Percentiles rank a stretch among this genome's conserved stretches.
phyloP scores from a whole-genome alignment of 1,140 invertebrate genomes.

The Brachionus manjavacas region DNA sequence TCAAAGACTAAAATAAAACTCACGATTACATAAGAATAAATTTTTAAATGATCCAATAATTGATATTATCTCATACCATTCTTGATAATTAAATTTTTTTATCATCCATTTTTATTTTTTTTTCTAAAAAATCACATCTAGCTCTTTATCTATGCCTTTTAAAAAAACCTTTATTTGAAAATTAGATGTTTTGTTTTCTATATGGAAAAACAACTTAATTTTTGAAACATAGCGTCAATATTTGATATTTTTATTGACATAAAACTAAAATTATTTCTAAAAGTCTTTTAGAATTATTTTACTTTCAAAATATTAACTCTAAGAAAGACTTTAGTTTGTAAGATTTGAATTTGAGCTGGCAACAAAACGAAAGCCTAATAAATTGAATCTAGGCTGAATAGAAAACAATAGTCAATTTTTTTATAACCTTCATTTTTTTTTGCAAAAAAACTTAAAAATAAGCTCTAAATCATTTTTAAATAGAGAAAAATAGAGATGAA shows the following conservation, averaged over 20 bases:
- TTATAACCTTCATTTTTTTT: too few species aligned
- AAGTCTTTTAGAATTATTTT: neutral
- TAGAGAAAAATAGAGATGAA: too few species aligned
- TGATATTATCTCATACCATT: neutral
- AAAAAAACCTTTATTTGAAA: neutral
- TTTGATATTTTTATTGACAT: neutral
- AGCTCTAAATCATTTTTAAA: too few species aligned
- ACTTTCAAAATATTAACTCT: neutral
- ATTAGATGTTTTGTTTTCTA: neutral
- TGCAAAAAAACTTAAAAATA: too few species aligned
- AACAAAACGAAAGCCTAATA: neutral
- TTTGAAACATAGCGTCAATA: neutral
- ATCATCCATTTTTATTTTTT: neutral
- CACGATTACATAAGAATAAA: neutral
- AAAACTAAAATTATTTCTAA: neutral
- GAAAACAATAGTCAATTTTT: neutral
- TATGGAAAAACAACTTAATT: neutral
- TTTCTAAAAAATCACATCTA: neutral
- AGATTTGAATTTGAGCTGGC: neutral
- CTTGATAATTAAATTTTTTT: neutral
- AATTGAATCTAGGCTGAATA: neutral
- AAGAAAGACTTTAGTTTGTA: neutral
- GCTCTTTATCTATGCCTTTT: neutral
- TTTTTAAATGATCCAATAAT: neutral
- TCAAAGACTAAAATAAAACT: neutral